Evolutionary conservation across 2,797 vertebrate genomes (phyloP).

Genomic region (Hypotaenidia okinawae): DNA sequence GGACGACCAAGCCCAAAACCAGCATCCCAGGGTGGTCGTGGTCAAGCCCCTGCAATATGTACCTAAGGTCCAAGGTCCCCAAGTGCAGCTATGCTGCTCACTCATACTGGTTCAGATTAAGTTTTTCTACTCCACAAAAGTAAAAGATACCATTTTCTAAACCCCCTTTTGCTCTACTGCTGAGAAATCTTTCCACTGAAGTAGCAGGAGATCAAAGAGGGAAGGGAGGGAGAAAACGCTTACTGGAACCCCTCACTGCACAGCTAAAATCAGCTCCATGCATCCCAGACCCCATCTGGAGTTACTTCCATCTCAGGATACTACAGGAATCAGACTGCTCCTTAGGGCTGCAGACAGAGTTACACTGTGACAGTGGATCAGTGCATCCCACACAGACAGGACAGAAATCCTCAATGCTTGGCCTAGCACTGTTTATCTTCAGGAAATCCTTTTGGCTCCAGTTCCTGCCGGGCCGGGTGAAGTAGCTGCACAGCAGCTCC

Average conservation of each 20-base stretch:
- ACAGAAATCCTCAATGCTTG: not conserved
- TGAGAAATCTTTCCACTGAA: not conserved
- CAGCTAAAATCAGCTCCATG: not conserved
- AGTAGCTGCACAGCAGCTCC: not conserved
- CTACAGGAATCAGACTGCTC: not conserved
- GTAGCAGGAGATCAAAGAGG: not conserved
- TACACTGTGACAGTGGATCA: not conserved
- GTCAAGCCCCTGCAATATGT: not conserved
- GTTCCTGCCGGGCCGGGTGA: not conserved
- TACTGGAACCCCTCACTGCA: not conserved
- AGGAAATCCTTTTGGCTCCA: slow-evolving; percentile 44
- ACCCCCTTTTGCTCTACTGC: not conserved
- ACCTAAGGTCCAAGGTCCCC: accelerated
- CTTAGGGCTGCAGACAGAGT: not conserved
- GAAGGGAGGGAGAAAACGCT: not conserved
- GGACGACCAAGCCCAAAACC: not conserved
- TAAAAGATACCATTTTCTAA: not conserved
- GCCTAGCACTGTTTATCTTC: not conserved
- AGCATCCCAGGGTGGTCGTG: accelerated
- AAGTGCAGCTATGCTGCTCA: accelerated
- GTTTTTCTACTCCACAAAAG: not conserved
- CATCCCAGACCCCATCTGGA: not conserved
- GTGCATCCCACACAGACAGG: not conserved
- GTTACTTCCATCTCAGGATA: not conserved
- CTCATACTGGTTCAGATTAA: accelerated